Percentiles rank a stretch among this genome's conserved stretches.
phyloP scores from a whole-genome alignment of 2,113 vertebrate species.

The Mormoops blainvillei region DNA sequence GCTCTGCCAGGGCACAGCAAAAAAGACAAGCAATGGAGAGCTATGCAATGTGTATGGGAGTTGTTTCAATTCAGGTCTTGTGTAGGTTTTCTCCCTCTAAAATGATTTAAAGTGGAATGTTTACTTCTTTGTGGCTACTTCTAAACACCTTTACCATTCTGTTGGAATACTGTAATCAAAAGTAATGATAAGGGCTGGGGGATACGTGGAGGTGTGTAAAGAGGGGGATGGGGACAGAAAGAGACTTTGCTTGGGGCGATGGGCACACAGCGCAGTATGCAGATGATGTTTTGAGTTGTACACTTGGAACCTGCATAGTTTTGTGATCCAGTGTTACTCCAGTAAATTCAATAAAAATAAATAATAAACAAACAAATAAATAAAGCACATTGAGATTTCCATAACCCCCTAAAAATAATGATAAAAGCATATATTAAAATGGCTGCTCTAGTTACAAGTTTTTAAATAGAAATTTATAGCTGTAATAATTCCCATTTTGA shows the following conservation, averaged over 20 bases:
- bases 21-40: neutral
- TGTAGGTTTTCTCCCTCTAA: neutral
- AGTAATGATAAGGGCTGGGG: neutral
- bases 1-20: neutral
- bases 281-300: no score
- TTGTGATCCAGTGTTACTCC: no score
- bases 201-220: no score
- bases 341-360: no score
- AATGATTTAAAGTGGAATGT: constrained; percentile 1
- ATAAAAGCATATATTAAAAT: neutral
- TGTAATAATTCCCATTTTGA: neutral
- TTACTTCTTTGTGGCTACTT: neutral
- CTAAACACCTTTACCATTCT: neutral
- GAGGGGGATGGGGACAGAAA: no score
- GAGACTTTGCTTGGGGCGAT: no score
- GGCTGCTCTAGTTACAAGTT: neutral
- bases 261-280: no score
- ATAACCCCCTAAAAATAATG: neutral
- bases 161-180: neutral
- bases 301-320: no score
- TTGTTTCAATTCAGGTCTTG: neutral
- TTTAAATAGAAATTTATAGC: neutral
- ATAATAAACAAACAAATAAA: no score
- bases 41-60: neutral
- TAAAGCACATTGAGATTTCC: no score